Evolutionary conservation across 2,888 invertebrate genomes (phyloP).

Genomic region (Andrena bicolor): DNA sequence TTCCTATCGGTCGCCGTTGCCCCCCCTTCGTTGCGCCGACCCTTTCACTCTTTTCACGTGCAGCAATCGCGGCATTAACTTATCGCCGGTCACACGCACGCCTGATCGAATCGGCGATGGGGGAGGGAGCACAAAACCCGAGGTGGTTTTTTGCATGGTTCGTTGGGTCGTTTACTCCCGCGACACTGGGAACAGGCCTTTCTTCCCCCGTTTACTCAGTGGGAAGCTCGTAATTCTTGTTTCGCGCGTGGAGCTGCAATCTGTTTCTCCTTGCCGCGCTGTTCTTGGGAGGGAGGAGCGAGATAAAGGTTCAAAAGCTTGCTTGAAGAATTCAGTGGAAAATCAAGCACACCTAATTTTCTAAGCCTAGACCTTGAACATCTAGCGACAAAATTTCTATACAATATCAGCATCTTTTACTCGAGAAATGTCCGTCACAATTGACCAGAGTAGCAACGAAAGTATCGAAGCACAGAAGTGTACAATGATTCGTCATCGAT

Average conservation of each 20-base stretch:
- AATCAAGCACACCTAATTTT: no score
- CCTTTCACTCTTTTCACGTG: constrained; percentile 54
- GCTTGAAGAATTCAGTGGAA: no score
- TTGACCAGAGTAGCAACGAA: no score
- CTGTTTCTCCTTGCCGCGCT: not conserved
- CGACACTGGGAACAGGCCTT: constrained; percentile 12
- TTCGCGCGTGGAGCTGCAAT: not conserved
- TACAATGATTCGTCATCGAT: not conserved
- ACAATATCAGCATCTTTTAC: no score
- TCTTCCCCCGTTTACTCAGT: not conserved
- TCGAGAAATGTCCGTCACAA: no score
- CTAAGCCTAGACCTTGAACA: no score
- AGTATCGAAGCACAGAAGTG: no score
- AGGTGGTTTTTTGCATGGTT: constrained; percentile 6
- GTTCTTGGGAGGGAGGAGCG: not conserved
- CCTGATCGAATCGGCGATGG: constrained; percentile 30
- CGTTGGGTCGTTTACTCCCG: constrained; percentile 23
- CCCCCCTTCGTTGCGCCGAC: constrained; percentile 28
- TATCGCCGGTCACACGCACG: constrained; percentile 57
- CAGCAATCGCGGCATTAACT: constrained; percentile 54
- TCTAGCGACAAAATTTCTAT: no score
- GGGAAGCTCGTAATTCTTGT: constrained; percentile 22
- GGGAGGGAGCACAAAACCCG: constrained; percentile 12
- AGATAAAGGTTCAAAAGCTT: not conserved
- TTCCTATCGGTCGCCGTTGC: constrained; percentile 15